Percentiles rank a stretch among this genome's conserved stretches.
These are phyloP conservation scores for Drymonia ruficornis DNA, from an alignment of 2,888 invertebrate genomes.

Conservation along the genomic window DNA sequence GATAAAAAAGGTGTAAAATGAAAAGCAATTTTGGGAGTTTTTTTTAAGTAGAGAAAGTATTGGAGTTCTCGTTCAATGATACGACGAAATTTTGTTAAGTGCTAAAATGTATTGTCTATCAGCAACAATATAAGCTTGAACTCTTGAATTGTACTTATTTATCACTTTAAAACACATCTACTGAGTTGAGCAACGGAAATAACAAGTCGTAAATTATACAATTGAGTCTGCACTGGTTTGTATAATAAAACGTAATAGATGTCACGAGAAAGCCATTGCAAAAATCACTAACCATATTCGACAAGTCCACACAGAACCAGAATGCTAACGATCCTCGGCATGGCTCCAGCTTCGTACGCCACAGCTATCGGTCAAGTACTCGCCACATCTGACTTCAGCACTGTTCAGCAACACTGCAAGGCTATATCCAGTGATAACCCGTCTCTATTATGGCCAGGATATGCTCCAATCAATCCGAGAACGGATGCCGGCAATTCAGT, in stretches of 20 bases:
- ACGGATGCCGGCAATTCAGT: slow-evolving; percentile 54
- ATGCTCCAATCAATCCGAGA: slow-evolving; percentile 42
- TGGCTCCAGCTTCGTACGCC: slow-evolving; percentile 15
- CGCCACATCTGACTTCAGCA: slow-evolving; percentile 35
- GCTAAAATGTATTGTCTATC: too few relatives aligned
- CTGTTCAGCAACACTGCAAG: slow-evolving; percentile 20
- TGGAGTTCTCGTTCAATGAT: neutral
- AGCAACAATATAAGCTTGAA: too few relatives aligned
- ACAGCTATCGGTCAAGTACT: slow-evolving; percentile 35
- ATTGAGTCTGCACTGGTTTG: neutral
- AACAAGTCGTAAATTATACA: neutral
- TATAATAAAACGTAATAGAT: neutral
- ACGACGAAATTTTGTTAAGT: neutral
- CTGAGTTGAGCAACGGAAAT: neutral
- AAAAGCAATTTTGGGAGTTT: neutral
- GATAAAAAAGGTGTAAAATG: neutral
- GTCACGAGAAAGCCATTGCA: neutral
- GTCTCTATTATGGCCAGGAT: slow-evolving; percentile 44
- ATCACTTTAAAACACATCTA: too few relatives aligned
- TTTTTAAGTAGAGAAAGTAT: neutral
- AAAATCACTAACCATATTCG: slow-evolving; percentile 55
- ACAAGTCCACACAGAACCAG: slow-evolving; percentile 55
- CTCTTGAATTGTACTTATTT: too few relatives aligned
- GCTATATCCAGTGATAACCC: slow-evolving; percentile 35
- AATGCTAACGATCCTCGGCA: slow-evolving; percentile 33